Evolutionary conservation across 2,113 vertebrate species (phyloP).

Genomic region (Erinaceus europaeus): DNA sequence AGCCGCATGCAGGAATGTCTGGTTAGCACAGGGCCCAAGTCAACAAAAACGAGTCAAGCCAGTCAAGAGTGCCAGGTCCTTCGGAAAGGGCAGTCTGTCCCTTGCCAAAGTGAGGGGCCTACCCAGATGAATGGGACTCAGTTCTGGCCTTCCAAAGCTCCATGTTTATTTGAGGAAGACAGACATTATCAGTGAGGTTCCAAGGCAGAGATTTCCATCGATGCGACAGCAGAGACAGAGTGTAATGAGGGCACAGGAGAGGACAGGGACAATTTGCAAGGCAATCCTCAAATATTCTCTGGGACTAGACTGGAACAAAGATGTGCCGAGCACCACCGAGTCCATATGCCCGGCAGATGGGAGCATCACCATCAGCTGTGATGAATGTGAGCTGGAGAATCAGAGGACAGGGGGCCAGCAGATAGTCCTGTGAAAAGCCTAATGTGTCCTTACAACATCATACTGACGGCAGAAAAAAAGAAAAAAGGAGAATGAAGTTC

Average conservation of each 20-base stretch:
- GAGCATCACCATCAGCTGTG: not conserved
- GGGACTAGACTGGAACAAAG: conserved; percentile 43
- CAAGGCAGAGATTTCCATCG: not conserved
- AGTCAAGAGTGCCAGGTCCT: not conserved
- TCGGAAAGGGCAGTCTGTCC: not conserved
- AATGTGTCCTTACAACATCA: not conserved
- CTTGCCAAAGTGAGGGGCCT: not conserved
- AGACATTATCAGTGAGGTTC: conserved; percentile 10
- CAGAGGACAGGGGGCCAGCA: not conserved
- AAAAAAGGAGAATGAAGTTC: not conserved
- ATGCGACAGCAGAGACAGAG: not conserved
- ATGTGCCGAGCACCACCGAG: conserved; percentile 42
- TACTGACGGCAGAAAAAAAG: not conserved
- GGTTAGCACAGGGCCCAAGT: not conserved
- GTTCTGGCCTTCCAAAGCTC: conserved; percentile 10
- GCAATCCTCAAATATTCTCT: conserved; percentile 34
- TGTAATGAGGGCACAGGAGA: not conserved
- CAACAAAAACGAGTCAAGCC: not conserved
- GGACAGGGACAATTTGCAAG: conserved; percentile 27
- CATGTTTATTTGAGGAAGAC: not conserved
- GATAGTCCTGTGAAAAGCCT: not conserved
- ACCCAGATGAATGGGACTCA: not conserved
- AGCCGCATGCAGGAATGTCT: not conserved
- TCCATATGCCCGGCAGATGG: conserved; percentile 60
- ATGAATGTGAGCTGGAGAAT: conserved; percentile 19